phyloP scores from a whole-genome alignment of 2,797 vertebrate species.

The Gephyroberyx darwinii region DNA sequence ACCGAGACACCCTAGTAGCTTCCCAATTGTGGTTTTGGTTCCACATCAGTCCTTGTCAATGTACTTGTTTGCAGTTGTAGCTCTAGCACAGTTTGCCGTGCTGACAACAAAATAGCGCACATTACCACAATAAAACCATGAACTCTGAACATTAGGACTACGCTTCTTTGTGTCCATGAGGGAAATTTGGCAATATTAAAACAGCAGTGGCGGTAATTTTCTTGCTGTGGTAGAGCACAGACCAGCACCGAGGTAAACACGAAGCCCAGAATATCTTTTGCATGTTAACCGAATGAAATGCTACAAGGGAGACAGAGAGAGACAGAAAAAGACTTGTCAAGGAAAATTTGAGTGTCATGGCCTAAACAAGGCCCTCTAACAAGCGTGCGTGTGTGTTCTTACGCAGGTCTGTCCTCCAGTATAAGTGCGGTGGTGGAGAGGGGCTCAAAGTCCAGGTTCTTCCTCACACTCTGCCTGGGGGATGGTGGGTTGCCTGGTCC shows the following conservation, averaged over 20 bases:
- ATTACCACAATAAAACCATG: background rate
- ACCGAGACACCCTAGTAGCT: background rate
- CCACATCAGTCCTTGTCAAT: background rate
- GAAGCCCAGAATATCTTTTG: fast-evolving
- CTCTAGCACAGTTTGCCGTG: background rate
- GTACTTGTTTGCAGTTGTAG: too few species aligned
- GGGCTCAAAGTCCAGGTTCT: conserved; percentile 93
- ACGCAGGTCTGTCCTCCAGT: conserved; percentile 94
- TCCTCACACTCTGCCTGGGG: conserved; percentile 92
- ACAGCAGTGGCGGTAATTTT: background rate
- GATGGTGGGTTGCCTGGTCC: conserved; percentile 85
- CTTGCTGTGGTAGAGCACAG: background rate
- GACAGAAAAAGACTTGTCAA: background rate
- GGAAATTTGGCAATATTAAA: too few species aligned
- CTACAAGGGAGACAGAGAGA: background rate
- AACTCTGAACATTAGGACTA: too few species aligned
- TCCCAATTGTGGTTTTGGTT: too few species aligned
- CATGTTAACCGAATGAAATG: conserved; percentile 1
- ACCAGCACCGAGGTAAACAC: too few species aligned
- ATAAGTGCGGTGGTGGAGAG: conserved; percentile 96
- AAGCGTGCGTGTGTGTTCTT: conserved; percentile 70
- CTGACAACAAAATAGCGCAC: background rate
- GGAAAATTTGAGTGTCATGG: background rate
- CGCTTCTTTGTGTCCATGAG: too few species aligned
- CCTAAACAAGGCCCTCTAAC: background rate